Evolutionary conservation across 2,888 invertebrate genomes (phyloP), one percentile per base, ranked within the genome.

Genomic region (Polymixis flavicincta): DNA sequence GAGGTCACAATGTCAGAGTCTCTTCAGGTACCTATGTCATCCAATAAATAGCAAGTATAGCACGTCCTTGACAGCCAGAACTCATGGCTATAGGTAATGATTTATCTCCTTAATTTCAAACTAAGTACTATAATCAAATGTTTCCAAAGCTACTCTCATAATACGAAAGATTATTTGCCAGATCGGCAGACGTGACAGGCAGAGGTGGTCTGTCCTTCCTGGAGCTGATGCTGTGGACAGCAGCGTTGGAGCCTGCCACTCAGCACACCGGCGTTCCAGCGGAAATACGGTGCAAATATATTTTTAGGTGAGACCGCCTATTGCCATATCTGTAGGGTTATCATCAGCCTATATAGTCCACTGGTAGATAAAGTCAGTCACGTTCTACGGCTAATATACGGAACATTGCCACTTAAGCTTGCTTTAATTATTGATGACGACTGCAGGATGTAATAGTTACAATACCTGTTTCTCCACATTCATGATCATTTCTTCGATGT

Each of bases 261-360:
- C 97, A 96, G 65, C 98, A 98, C 92, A 97, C 97, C 28, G 97
- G 97, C 0, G 86, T 96, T 48, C 95, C 97, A 0, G 98, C 97
- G 0, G 98, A 98, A 91, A 95, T 98, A 83, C 94, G 98, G 54
- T 97, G 98, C 91, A 95, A 97, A 88, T 98, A 97, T 89, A 98
- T 98, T 81, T 98, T 98, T 89, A 96, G 97, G 94, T 97, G 45
- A 68, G 60, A 22, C 13, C 25, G 11, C 13, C 19, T 17, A 60
- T n/a, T 2, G 13, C 19, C 9, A 42, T 17, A 60, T 2, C 25
- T 32, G 28, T n/a, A 45, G 42, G 17, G 11, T 25, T 37, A 17
- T 28, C 13, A n/a, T 22, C 17, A 25, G 7, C 17, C 19, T 57
- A 4, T 25, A 66, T 5, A 50, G 50, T 32, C 50, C n/a, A 50